A percentile compares a stretch with the other conserved stretches of the same genome.
Evolutionary conservation across 2,797 vertebrate genomes (phyloP).

Genomic region (Amphiprion clarkii): DNA sequence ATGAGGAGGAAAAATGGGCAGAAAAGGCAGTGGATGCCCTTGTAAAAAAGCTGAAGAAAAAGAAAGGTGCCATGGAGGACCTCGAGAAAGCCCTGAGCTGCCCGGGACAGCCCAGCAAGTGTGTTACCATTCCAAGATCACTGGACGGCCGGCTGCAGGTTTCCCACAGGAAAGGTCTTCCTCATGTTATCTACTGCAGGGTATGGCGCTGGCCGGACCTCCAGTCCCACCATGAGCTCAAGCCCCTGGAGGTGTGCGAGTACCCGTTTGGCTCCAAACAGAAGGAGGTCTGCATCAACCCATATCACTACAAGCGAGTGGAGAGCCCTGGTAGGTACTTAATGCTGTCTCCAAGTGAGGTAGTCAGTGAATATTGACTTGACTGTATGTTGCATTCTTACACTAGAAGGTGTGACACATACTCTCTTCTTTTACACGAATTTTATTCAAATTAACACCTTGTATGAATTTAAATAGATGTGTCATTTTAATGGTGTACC

Average conservation of each 20-base stretch:
- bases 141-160: constrained; percentile 96
- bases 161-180: constrained; percentile 96
- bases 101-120: constrained; percentile 97
- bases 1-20: constrained; percentile 99
- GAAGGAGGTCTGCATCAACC: constrained; percentile 99
- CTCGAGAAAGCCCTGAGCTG: constrained; percentile 97
- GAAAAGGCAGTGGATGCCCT: constrained; percentile 98
- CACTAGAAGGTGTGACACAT: background rate
- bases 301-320: constrained; percentile 98
- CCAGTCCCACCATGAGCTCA: constrained; percentile 98
- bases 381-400: background rate
- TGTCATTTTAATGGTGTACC: no score
- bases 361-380: background rate
- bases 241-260: constrained; percentile 97
- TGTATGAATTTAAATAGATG: background rate
- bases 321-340: constrained; percentile 94
- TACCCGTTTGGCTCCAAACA: constrained; percentile 99
- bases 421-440: background rate
- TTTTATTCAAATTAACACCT: background rate
- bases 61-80: constrained; percentile 99
- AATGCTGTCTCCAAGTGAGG: background rate
- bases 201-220: constrained; percentile 99
- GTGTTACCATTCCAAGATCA: constrained; percentile 96
- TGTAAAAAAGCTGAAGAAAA: constrained; percentile 99
- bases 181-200: constrained; percentile 97